phyloP scores from a whole-genome alignment of 2,888 invertebrate species.

The Melinopterus prodromus region DNA sequence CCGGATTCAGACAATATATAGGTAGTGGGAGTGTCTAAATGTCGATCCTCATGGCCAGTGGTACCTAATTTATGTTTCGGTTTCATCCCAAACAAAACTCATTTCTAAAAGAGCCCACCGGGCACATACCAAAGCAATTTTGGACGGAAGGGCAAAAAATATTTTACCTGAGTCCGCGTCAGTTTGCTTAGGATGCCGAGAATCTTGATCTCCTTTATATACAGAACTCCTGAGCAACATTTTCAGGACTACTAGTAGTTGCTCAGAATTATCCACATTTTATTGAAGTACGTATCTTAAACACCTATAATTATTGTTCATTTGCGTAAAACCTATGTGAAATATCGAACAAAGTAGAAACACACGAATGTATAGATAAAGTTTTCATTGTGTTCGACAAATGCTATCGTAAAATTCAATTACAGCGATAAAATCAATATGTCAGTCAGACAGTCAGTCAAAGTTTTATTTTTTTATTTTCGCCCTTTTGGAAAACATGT shows the following conservation, averaged over 20 bases:
- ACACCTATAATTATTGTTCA: neutral
- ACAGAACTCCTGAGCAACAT: neutral
- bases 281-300: neutral
- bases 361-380: neutral
- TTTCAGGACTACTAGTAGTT: neutral
- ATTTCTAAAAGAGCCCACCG: neutral
- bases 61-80: neutral
- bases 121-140: neutral
- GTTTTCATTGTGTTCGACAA: neutral
- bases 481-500: neutral
- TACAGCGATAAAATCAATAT: neutral
- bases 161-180: neutral
- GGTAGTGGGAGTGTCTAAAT: neutral
- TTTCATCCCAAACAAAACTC: neutral
- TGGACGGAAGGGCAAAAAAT: neutral
- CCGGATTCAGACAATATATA: neutral
- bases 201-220: neutral
- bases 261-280: neutral
- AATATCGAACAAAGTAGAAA: neutral
- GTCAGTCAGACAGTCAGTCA: neutral
- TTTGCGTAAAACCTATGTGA: neutral
- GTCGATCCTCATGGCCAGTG: neutral
- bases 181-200: neutral
- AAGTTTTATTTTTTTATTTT: neutral
- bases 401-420: neutral